Base-by-base conservation (phyloP, 2,888 invertebrate species). In the Macrophya alboannulata region DNA sequence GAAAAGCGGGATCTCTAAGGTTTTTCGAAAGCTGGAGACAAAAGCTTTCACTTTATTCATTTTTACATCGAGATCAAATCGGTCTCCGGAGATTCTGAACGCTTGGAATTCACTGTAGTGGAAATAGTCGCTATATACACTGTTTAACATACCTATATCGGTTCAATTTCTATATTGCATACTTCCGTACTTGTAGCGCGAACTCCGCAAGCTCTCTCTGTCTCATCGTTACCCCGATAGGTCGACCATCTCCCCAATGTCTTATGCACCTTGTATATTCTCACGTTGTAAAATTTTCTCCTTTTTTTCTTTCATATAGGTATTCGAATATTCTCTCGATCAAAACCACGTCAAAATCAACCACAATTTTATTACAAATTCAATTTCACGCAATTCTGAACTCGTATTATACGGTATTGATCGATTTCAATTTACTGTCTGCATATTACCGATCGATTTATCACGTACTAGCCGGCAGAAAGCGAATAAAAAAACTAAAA, bases 401-500 rank as follows among this genome's bases (percentile, higher is more conserved):
- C 71, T n/a, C 71, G 21, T 1, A 40, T 40, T 37, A 55, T 40
- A n/a, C 37, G 43, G 10, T 72, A 72, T 72, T 40, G 71, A 72
- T 72, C n/a, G 43, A 31, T 17, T 72, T 10, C 71, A 43, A 72
- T 72, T 72, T 17, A 72, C 40, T 9, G n/a, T 72, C 43, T 72
- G 71, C n/a, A 72, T 40, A 72, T 72, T 72, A 21, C 17, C 17
- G 43, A 21, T 72, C 71, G 43, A 40, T 72, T 72, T 72, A n/a
- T 72, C 43, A 8, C 55, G 10, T 5, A 55, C 2, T n/a, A n/a
- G n/a, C 8, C 17, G 0, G 2, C 5, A 17, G 6, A 55, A 55
- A 55, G 5, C n/a, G 0, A 17, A 40, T 3, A n/a, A 40, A 25
- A 17, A 40, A 9, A 15, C 17, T 1, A 5, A 8, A 71, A 31